Conservation (phyloP, 2,888 invertebrate species). For the Caenorhabditis macrosperma region DNA sequence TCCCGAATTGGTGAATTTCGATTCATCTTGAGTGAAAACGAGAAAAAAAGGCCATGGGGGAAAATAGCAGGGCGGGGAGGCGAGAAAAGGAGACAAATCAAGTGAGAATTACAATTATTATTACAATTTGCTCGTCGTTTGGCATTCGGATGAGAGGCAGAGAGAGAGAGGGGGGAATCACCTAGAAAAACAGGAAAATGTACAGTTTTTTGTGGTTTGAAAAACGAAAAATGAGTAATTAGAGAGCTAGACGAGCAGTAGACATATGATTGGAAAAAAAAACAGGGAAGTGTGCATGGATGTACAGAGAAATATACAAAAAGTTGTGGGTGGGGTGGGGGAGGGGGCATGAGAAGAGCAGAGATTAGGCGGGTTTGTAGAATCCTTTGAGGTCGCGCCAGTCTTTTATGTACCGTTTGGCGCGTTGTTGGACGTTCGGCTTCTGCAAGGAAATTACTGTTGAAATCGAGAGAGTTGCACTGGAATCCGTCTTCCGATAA, state of each 20-base stretch:
- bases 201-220: background rate
- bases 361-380: constrained; percentile 48
- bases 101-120: no score
- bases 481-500: no score
- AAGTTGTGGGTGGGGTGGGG: constrained; percentile 11
- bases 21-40: no score
- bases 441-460: constrained; percentile 9
- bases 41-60: no score
- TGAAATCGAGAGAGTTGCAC: background rate
- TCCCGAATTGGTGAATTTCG: no score
- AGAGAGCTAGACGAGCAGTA: background rate
- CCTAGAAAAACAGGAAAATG: background rate
- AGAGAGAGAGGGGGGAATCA: background rate
- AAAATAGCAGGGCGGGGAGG: constrained; percentile 4
- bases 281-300: constrained; percentile 8
- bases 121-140: no score
- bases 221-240: background rate
- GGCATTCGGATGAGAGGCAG: no score
- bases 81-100: constrained; percentile 20
- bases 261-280: background rate
- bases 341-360: constrained; percentile 12
- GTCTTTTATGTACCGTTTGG: constrained; percentile 30
- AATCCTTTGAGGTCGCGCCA: constrained; percentile 42
- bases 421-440: constrained; percentile 44
- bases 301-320: constrained; percentile 40